Evolutionary conservation across 2,113 vertebrate species (phyloP), one percentile per base, ranked within the genome.

Genomic region (Leptobrachium ailaonicum): DNA sequence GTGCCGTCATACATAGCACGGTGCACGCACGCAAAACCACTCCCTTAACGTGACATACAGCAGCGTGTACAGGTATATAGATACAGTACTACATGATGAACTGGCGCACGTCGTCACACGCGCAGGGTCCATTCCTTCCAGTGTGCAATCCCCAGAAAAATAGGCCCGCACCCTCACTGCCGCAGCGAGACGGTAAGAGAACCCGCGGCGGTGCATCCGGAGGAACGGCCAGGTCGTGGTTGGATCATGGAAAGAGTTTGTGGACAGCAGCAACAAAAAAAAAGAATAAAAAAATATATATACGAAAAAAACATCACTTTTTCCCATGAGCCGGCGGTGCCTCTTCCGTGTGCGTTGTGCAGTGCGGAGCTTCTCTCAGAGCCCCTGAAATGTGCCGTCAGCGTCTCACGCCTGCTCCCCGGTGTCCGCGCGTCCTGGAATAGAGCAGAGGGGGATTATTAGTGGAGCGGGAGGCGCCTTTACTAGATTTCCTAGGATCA

Each of bases 221-320:
- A 43, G 12, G 8, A 66, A 63, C 11, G 41, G 13, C n/a, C 13
- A 8, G 7, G 70, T 14, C 13, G 3, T 7, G 41, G 63, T n/a
- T 12, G 41, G 14, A 13, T 56, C 41, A 67, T 14, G 41, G 32
- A 79, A 71, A 71, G 60, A 20, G 43, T 72, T 72, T 45, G 43
- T 73, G 13, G 42, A 60, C 78, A 68, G 78, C 71, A 74, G 78
- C 78, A 74, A 41, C 20, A 32, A 32, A 32, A 32, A 32, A 32
- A 32, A 32, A 32, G 20, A 32, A 32, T 32, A 32, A 32, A 32
- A 32, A 32, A 32, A 32, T 32, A 32, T 32, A 32, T 32, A 80
- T 5, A 58, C 62, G 71, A 50, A 45, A 62, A 45, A 67, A 73
- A 47, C 43, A 40, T 40, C 56, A 32, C 20, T 32, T 32, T 32